Conservation (phyloP, 2,888 invertebrate genomes). For the Hypsopygia costalis region DNA sequence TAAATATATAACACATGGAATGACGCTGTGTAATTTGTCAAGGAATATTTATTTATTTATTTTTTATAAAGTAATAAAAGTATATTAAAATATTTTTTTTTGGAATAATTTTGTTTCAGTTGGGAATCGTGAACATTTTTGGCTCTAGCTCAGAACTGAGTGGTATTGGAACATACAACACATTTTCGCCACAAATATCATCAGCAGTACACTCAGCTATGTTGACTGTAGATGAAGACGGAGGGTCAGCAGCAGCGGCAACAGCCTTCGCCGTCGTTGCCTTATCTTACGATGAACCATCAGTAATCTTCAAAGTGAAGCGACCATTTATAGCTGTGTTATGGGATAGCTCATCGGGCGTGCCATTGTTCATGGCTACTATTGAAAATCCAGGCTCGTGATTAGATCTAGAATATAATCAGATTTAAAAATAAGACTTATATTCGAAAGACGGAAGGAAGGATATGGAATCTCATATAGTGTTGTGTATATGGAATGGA, state of each 20-base stretch:
- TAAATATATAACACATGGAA: too few species aligned
- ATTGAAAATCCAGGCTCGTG: constrained; percentile 60
- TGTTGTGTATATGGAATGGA: too few species aligned
- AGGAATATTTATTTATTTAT: too few species aligned
- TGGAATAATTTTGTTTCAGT: constrained; percentile 51
- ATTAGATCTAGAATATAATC: constrained; percentile 4
- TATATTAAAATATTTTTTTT: too few species aligned
- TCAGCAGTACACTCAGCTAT: constrained; percentile 71
- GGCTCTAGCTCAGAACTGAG: constrained; percentile 48
- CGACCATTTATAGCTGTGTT: constrained; percentile 74
- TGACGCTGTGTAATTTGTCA: too few species aligned
- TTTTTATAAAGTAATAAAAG: too few species aligned
- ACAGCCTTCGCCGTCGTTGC: constrained; percentile 67
- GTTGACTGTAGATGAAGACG: constrained; percentile 75
- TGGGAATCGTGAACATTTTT: constrained; percentile 69
- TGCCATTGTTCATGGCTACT: constrained; percentile 74
- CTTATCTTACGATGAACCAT: constrained; percentile 59
- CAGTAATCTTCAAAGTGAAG: constrained; percentile 52
- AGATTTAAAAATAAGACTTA: background rate
- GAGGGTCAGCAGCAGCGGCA: constrained; percentile 70
- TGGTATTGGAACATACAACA: constrained; percentile 41
- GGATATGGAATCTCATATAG: too few species aligned
- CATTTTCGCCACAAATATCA: constrained; percentile 50
- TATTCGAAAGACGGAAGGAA: background rate
- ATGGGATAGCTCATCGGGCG: constrained; percentile 59